A percentile compares a stretch with the other conserved stretches of the same genome.
Evolutionary conservation across 2,113 vertebrate species (phyloP).

Genomic region (Echinops telfairi): DNA sequence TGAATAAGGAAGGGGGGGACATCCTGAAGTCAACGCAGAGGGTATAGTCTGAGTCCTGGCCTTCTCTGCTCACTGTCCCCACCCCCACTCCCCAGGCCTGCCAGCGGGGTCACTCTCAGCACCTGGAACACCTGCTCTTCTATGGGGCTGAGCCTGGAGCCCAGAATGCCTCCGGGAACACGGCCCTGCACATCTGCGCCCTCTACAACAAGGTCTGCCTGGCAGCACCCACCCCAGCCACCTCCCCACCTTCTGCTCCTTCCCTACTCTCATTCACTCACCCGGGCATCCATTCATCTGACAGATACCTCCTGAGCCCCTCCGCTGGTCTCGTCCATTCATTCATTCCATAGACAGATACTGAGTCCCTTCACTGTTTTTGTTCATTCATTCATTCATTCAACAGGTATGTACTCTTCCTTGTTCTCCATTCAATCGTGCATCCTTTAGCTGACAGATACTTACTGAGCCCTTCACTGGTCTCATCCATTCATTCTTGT

Average conservation of each 20-base stretch:
- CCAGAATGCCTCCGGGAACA: constrained; percentile 96
- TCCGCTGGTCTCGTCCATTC: neutral
- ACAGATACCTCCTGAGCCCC: neutral
- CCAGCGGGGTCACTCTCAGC: constrained; percentile 93
- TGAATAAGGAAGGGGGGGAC: neutral
- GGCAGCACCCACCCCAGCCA: constrained; percentile 78
- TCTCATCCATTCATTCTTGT: too few species aligned
- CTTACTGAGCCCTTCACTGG: too few species aligned
- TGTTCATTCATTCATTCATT: neutral
- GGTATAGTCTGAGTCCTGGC: neutral
- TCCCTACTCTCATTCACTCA: neutral
- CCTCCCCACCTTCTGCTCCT: neutral
- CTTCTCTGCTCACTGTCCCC: neutral
- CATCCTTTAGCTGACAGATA: too few species aligned
- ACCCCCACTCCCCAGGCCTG: constrained; percentile 66
- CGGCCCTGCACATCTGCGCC: constrained; percentile 95
- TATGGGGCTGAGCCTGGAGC: constrained; percentile 93
- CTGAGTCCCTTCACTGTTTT: too few species aligned
- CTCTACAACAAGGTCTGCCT: constrained; percentile 94
- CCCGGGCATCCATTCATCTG: too few species aligned
- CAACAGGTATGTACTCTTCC: too few species aligned
- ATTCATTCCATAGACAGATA: neutral
- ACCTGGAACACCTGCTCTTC: constrained; percentile 95
- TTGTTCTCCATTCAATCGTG: too few species aligned
- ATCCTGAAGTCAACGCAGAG: neutral